Evolutionary conservation across 1,140 invertebrate species (phyloP).

Genomic region (Augochlora pura): DNA sequence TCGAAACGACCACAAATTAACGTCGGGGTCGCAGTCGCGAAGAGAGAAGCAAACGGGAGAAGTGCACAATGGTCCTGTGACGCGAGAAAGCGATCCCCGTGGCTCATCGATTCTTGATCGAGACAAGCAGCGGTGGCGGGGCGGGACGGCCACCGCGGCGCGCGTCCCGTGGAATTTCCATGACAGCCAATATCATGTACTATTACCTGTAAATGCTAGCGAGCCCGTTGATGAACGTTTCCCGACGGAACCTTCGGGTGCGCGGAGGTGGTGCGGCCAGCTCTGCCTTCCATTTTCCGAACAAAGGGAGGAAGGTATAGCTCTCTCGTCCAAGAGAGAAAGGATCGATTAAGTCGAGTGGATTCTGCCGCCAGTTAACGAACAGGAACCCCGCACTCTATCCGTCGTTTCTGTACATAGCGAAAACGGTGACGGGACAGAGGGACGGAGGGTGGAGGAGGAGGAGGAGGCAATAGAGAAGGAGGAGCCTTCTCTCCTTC

Average conservation of each 20-base stretch:
- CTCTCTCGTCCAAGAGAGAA: constrained; percentile 39
- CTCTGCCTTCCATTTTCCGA: constrained; percentile 48
- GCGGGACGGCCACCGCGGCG: too few relatives aligned
- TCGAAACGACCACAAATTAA: constrained; percentile 5
- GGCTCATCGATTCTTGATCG: constrained; percentile 9
- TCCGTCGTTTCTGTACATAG: constrained; percentile 11
- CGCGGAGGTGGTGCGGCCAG: constrained; percentile 8
- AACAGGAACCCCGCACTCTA: constrained; percentile 41
- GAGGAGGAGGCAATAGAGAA: not conserved
- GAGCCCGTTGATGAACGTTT: constrained; percentile 13
- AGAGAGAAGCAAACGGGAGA: constrained; percentile 9
- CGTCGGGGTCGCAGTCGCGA: not conserved
- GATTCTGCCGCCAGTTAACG: constrained; percentile 63
- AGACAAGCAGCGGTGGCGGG: too few relatives aligned
- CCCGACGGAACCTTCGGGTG: not conserved
- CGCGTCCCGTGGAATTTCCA: constrained; percentile 8
- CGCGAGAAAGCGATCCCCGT: not conserved
- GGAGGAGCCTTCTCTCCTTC: constrained; percentile 13
- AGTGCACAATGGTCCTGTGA: not conserved
- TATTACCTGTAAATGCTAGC: constrained; percentile 34
- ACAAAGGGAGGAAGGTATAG: constrained; percentile 50
- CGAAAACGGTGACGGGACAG: not conserved
- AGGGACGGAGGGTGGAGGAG: not conserved
- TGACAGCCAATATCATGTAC: constrained; percentile 21
- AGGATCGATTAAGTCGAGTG: constrained; percentile 67